A percentile compares a stretch with the other conserved stretches of the same genome.
Evolutionary conservation across 2,113 vertebrate species (phyloP).

Genomic region (Myotis brandtii): DNA sequence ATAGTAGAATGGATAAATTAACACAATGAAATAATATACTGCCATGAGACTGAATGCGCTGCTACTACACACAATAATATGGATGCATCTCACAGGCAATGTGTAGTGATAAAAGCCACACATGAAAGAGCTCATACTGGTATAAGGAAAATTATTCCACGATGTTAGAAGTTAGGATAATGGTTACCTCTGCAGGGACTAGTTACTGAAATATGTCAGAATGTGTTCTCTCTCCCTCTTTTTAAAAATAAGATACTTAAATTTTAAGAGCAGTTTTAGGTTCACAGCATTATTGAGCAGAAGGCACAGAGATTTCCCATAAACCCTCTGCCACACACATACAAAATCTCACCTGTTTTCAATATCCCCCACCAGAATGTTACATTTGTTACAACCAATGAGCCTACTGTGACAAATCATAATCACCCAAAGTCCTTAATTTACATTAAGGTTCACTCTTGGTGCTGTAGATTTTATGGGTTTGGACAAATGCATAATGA

Average conservation of each 20-base stretch:
- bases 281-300: neutral
- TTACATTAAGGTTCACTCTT: neutral
- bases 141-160: constrained; percentile 37
- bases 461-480: neutral
- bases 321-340: neutral
- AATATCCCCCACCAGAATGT: neutral
- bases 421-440: neutral
- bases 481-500: neutral
- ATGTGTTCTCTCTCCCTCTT: neutral
- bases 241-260: neutral
- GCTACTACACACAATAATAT: neutral
- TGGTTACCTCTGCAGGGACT: neutral
- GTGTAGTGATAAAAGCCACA: constrained; percentile 1
- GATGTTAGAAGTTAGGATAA: constrained; percentile 43
- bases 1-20: constrained; percentile 55
- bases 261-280: neutral
- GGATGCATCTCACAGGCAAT: neutral
- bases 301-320: neutral
- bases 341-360: neutral
- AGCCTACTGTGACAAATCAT: neutral
- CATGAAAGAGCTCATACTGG: neutral
- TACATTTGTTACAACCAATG: neutral
- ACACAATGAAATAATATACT: constrained; percentile 18
- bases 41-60: neutral
- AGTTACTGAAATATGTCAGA: constrained; percentile 48